Percentiles rank a stretch among this genome's conserved stretches.
These are phyloP conservation scores for Margaritifera margaritifera DNA, from an alignment of 2,888 invertebrate species.

Conservation along the genomic window DNA sequence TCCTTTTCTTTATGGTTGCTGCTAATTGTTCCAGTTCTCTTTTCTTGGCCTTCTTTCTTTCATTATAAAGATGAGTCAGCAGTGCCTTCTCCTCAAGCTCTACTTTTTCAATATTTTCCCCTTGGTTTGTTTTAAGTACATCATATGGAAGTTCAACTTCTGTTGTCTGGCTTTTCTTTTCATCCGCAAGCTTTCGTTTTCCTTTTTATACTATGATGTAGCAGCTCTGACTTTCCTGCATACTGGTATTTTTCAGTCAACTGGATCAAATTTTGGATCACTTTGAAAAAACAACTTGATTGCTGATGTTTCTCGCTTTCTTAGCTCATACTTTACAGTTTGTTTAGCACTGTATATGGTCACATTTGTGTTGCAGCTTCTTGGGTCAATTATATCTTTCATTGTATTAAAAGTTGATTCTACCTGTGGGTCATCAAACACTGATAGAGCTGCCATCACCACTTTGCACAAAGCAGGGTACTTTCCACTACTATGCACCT, in stretches of 20 bases:
- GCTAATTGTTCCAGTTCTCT: no score
- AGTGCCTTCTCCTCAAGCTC: no score
- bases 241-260: conserved; percentile 11
- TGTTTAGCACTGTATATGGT: conserved; percentile 14
- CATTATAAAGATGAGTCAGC: no score
- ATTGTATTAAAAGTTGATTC: conserved; percentile 32
- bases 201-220: conserved; percentile 13
- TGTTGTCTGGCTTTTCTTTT: conserved; percentile 1
- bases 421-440: conserved; percentile 33
- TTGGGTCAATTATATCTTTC: conserved; percentile 24
- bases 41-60: background rate
- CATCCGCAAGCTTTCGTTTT: conserved; percentile 2
- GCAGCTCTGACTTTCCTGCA: conserved; percentile 14
- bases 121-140: background rate
- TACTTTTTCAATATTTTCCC: no score
- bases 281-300: background rate
- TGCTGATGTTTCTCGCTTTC: conserved; percentile 5
- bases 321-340: conserved; percentile 12
- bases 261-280: conserved; percentile 1
- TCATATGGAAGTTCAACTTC: background rate
- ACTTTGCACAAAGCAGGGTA: conserved; percentile 14
- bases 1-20: no score
- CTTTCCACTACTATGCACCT: background rate
- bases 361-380: conserved; percentile 13
- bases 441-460: conserved; percentile 5